A percentile compares a stretch with the other conserved stretches of the same genome.
phyloP scores from a whole-genome alignment of 2,113 vertebrate species.

The Lanius ludovicianus region DNA sequence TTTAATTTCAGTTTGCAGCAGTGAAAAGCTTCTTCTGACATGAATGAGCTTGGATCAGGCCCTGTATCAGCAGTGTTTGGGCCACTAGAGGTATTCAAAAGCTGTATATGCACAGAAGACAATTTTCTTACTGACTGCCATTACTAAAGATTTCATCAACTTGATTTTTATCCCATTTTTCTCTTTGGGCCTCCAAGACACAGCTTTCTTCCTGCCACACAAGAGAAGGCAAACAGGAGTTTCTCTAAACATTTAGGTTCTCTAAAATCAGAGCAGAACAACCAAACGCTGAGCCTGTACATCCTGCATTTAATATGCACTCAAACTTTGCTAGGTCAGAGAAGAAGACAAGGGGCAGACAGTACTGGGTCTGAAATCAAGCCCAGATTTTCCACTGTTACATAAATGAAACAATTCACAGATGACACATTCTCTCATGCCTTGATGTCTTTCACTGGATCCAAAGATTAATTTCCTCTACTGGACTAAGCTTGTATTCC shows the following conservation, averaged over 20 bases:
- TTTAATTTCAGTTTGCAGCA: background rate
- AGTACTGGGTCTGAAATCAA: conserved; percentile 53
- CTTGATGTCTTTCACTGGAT: conserved; percentile 47
- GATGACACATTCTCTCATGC: conserved; percentile 63
- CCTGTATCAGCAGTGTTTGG: background rate
- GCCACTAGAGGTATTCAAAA: background rate
- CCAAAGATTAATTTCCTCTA: conserved; percentile 60
- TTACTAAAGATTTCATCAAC: background rate
- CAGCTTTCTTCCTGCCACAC: background rate
- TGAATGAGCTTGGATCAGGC: background rate
- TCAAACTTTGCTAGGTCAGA: background rate
- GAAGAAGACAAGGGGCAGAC: background rate
- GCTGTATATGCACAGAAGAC: background rate
- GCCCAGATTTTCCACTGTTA: conserved; percentile 57
- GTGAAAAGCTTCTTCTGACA: background rate
- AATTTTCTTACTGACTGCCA: background rate
- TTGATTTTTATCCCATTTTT: background rate
- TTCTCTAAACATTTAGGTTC: background rate
- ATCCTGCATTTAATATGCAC: background rate
- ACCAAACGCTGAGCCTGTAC: background rate
- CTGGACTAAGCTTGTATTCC: conserved; percentile 64
- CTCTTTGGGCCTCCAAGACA: background rate
- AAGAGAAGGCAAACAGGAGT: background rate
- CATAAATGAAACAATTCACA: conserved; percentile 50
- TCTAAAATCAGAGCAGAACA: background rate